phyloP scores from a whole-genome alignment of 2,797 vertebrate genomes.

The Bradypus variegatus region DNA sequence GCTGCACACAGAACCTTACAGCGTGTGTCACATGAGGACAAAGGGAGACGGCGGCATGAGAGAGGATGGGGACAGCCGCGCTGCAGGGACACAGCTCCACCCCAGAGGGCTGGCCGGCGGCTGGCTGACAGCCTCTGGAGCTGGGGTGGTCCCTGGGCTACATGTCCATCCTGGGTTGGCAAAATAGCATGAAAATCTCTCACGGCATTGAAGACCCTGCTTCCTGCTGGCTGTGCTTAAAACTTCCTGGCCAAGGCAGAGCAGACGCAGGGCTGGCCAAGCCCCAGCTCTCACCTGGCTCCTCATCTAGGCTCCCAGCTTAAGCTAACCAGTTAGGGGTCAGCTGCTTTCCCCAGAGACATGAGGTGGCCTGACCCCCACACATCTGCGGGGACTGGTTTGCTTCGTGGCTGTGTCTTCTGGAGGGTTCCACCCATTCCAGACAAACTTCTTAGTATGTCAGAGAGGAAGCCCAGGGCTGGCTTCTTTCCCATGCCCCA shows the following conservation, averaged over 20 bases:
- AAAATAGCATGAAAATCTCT: not conserved
- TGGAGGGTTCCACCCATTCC: not conserved
- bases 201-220: not conserved
- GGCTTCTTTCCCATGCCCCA: fast-evolving
- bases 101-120: not conserved
- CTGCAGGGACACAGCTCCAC: not conserved
- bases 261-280: fast-evolving
- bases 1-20: no score
- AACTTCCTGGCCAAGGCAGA: no score
- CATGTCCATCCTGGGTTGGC: not conserved
- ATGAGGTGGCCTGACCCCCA: fast-evolving
- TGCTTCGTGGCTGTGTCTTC: no score
- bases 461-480: not conserved
- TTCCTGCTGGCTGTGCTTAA: fast-evolving
- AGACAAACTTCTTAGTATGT: not conserved
- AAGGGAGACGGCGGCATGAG: fast-evolving
- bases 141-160: not conserved
- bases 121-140: not conserved
- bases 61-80: fast-evolving
- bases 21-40: fast-evolving
- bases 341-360: no score
- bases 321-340: no score
- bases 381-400: not conserved
- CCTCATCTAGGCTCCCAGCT: not conserved
- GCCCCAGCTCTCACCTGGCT: fast-evolving